These are phyloP conservation scores for Augochlorella aurata DNA, from an alignment of 2,888 invertebrate genomes.

Conservation along the genomic window DNA sequence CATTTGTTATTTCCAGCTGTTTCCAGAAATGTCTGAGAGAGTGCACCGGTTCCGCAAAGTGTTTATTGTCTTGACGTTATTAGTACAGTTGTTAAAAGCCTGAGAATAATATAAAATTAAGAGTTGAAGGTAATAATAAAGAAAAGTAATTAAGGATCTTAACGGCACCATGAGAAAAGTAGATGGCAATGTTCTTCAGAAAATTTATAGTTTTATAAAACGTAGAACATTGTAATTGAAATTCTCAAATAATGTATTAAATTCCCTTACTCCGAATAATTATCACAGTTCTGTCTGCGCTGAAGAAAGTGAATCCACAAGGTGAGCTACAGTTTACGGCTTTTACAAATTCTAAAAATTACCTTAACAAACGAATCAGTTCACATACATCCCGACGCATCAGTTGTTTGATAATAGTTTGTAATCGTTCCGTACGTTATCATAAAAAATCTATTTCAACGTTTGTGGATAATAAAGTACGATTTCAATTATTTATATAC, in stretches of 20 bases:
- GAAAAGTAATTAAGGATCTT: neutral
- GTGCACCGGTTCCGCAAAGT: neutral
- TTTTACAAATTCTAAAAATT: neutral
- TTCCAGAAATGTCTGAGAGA: neutral
- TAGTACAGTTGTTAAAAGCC: conserved; percentile 1
- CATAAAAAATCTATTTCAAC: neutral
- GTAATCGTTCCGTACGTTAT: neutral
- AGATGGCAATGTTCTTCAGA: neutral
- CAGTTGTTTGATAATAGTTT: neutral
- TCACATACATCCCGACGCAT: neutral
- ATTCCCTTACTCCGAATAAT: neutral
- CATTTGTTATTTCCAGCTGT: neutral
- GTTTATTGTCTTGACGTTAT: neutral
- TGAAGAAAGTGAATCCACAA: neutral
- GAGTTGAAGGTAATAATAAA: neutral
- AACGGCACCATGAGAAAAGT: neutral
- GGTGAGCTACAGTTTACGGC: neutral
- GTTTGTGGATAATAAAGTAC: too few species aligned
- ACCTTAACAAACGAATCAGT: neutral
- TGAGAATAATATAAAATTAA: conserved; percentile 11
- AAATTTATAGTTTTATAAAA: neutral
- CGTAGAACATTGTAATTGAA: neutral
- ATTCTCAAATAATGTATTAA: neutral
- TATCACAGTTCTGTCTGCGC: neutral
- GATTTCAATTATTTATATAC: too few species aligned